Evolutionary conservation across 2,797 vertebrate species (phyloP).

Genomic region (Neosalanx taihuensis): DNA sequence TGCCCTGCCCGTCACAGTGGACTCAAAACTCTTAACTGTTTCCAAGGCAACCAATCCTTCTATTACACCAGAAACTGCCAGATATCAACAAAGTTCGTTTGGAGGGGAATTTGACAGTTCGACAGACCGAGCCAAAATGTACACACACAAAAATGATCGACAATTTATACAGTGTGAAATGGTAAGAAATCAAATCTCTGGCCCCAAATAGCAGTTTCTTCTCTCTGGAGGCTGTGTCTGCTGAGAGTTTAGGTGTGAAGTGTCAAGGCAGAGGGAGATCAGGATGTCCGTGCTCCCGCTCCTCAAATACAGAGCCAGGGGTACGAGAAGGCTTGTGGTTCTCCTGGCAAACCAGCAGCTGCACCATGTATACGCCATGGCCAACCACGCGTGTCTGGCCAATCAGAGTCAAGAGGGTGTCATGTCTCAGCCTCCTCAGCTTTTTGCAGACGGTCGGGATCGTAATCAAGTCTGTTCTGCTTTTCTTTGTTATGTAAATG

Average conservation of each 20-base stretch:
- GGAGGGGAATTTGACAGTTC: slow-evolving; percentile 46
- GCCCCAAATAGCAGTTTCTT: slow-evolving; percentile 19
- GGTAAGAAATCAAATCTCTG: background rate
- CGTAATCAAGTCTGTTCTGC: slow-evolving; percentile 30
- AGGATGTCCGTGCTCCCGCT: background rate
- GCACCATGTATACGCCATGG: slow-evolving; percentile 7
- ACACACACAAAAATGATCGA: slow-evolving; percentile 49
- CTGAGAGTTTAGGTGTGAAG: slow-evolving; percentile 27
- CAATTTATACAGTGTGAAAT: slow-evolving; percentile 53
- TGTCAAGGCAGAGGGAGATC: background rate
- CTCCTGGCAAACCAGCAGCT: no score
- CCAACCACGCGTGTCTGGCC: slow-evolving; percentile 12
- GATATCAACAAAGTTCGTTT: slow-evolving; percentile 48
- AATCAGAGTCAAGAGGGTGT: slow-evolving; percentile 18
- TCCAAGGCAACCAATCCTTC: slow-evolving; percentile 68
- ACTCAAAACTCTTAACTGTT: slow-evolving; percentile 65
- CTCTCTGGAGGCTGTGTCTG: background rate
- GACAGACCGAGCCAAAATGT: slow-evolving; percentile 43
- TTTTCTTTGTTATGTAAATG: slow-evolving; percentile 54
- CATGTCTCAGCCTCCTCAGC: slow-evolving; percentile 6
- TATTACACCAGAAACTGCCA: slow-evolving; percentile 51
- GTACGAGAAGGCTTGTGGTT: no score
- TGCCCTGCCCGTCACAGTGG: slow-evolving; percentile 55
- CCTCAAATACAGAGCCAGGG: background rate
- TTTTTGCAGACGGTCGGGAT: slow-evolving; percentile 25